Conservation (phyloP, 2,888 invertebrate species). For the Gymnosoma rotundatum region DNA sequence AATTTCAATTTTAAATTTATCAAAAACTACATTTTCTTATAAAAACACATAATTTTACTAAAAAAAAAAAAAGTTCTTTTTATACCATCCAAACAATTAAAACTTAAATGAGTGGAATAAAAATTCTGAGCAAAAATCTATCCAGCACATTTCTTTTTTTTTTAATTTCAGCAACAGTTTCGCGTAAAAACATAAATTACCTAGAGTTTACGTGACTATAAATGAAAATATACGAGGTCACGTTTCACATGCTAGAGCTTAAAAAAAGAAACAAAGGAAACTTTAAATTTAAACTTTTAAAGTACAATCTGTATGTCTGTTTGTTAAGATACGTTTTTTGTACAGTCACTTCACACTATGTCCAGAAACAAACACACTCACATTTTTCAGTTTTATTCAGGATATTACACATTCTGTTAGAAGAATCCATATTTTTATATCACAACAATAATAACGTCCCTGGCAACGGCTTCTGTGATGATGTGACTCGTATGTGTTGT, state of each 20-base stretch:
- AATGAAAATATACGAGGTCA: constrained; percentile 46
- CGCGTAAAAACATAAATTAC: constrained; percentile 66
- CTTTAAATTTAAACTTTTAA: constrained; percentile 22
- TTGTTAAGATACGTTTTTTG: background rate
- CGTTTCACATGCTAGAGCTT: constrained; percentile 33
- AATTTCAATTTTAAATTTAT: no score
- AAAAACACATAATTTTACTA: no score
- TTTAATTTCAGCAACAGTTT: constrained; percentile 63
- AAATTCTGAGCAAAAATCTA: no score
- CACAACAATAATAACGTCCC: constrained; percentile 7
- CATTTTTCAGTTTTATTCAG: background rate
- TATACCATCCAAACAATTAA: no score
- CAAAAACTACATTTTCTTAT: no score
- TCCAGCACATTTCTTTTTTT: background rate
- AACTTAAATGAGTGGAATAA: no score
- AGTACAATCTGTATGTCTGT: constrained; percentile 26
- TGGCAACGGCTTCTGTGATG: constrained; percentile 14
- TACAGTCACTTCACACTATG: constrained; percentile 1
- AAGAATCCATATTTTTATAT: constrained; percentile 3
- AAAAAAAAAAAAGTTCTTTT: no score
- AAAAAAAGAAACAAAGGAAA: constrained; percentile 8
- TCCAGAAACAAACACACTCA: background rate
- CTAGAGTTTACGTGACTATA: constrained; percentile 60
- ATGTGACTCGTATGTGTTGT: background rate
- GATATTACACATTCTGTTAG: background rate